phyloP scores from a whole-genome alignment of 2,113 vertebrate genomes.

The Phodopus roborovskii region DNA sequence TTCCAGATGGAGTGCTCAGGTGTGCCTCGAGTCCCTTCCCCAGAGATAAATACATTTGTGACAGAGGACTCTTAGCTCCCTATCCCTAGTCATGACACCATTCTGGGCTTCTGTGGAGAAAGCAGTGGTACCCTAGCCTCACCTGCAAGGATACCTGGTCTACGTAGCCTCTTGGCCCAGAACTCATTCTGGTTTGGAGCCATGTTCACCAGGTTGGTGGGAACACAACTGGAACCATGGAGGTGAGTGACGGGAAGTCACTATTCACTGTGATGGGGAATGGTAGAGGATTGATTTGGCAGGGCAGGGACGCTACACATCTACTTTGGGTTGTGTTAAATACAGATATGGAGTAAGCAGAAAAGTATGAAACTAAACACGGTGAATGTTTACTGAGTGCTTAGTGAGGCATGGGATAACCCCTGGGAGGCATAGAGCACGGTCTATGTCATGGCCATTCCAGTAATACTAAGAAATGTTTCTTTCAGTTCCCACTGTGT shows the following conservation, averaged over 20 bases:
- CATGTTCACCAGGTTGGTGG: background rate
- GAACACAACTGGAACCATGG: background rate
- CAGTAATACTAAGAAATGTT: background rate
- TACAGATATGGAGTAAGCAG: background rate
- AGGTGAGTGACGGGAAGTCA: background rate
- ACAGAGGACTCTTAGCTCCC: background rate
- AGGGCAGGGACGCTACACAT: background rate
- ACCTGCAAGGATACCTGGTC: background rate
- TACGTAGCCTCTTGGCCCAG: background rate
- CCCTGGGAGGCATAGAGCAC: background rate
- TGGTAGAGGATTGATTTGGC: background rate
- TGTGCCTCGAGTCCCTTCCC: background rate
- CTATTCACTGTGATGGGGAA: background rate
- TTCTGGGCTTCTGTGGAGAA: background rate
- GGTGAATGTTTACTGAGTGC: background rate
- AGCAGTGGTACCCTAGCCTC: rapidly evolving
- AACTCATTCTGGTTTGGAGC: background rate
- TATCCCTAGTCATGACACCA: background rate
- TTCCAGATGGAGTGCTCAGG: background rate
- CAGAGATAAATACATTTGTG: background rate
- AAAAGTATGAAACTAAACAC: background rate
- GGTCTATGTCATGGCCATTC: background rate
- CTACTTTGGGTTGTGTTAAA: background rate
- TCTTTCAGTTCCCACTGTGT: background rate
- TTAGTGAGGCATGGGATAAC: background rate